Conservation (phyloP, 2,888 invertebrate genomes). For the Drosophila tripunctata region DNA sequence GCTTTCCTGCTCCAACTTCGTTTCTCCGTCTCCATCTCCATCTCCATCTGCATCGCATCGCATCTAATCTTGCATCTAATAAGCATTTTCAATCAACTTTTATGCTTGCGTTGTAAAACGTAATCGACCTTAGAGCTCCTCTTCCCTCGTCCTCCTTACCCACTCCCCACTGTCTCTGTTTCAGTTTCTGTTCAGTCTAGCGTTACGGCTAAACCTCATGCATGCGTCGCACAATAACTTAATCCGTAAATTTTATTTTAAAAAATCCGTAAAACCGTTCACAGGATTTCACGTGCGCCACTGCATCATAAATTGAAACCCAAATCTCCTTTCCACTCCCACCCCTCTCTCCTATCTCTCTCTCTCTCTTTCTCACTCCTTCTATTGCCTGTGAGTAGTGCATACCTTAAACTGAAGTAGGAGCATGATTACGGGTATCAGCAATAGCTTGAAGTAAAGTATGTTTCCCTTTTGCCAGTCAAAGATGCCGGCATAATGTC, state of each 20-base stretch:
- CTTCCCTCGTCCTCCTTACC: slow-evolving; percentile 5
- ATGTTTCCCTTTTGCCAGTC: slow-evolving; percentile 7
- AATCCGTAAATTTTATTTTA: slow-evolving; percentile 82
- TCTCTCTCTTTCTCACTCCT: slow-evolving; percentile 31
- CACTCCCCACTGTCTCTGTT: not conserved
- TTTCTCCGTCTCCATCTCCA: not conserved
- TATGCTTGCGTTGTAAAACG: slow-evolving; percentile 80
- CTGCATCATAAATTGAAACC: slow-evolving; percentile 73
- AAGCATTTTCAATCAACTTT: slow-evolving; percentile 84
- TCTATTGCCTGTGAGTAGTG: not conserved
- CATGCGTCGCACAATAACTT: slow-evolving; percentile 76
- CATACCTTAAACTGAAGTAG: slow-evolving; percentile 10
- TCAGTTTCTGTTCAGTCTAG: slow-evolving; percentile 16
- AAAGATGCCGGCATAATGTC: slow-evolving; percentile 15
- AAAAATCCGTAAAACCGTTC: slow-evolving; percentile 75
- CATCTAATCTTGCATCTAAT: slow-evolving; percentile 84
- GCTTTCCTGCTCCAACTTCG: slow-evolving; percentile 42
- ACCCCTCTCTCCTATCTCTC: not conserved
- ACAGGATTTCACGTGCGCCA: slow-evolving; percentile 61
- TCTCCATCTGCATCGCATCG: slow-evolving; percentile 33
- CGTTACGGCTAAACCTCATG: slow-evolving; percentile 22
- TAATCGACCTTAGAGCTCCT: slow-evolving; percentile 72
- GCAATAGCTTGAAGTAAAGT: not conserved
- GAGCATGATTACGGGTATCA: not conserved
- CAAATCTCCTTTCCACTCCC: slow-evolving; percentile 26